Percentiles rank a stretch among this genome's conserved stretches.
phyloP scores from a whole-genome alignment of 2,888 invertebrate species.

The Tinea semifulvella region DNA sequence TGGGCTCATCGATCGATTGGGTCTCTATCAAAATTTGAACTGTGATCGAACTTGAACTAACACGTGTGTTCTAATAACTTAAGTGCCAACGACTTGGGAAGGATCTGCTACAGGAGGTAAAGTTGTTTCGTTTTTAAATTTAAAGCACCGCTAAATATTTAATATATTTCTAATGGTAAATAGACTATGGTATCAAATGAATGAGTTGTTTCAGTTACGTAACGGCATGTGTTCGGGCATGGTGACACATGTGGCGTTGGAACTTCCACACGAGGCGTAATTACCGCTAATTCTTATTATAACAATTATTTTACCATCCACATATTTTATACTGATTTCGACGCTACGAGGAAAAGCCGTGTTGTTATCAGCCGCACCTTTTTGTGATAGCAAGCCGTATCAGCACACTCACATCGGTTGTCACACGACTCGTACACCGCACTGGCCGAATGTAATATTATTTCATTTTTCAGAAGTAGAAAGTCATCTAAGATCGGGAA shows the following conservation, averaged over 20 bases:
- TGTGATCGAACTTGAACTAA: not conserved
- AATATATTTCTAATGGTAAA: not conserved
- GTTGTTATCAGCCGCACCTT: constrained; percentile 64
- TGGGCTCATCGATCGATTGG: constrained; percentile 64
- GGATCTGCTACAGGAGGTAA: not conserved
- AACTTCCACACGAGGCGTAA: not conserved
- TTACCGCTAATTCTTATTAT: constrained; percentile 6
- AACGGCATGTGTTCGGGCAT: constrained; percentile 44
- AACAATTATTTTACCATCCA: not conserved
- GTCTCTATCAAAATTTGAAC: constrained; percentile 43
- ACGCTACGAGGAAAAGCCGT: constrained; percentile 56
- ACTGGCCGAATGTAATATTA: constrained; percentile 8
- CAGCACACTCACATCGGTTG: constrained; percentile 24
- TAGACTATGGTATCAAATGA: not conserved
- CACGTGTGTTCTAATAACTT: constrained; percentile 8
- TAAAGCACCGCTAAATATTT: too few species aligned
- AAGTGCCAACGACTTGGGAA: not conserved
- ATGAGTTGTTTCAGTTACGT: constrained; percentile 32
- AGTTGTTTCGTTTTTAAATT: constrained; percentile 1
- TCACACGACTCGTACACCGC: not conserved
- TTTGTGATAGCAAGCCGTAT: constrained; percentile 45
- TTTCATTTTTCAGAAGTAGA: constrained; percentile 15
- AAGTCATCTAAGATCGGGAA: constrained; percentile 5
- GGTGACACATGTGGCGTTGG: constrained; percentile 1
- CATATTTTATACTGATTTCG: constrained; percentile 21